Base-by-base conservation (phyloP, 1,140 invertebrate species). In the Cyclina sinensis region DNA sequence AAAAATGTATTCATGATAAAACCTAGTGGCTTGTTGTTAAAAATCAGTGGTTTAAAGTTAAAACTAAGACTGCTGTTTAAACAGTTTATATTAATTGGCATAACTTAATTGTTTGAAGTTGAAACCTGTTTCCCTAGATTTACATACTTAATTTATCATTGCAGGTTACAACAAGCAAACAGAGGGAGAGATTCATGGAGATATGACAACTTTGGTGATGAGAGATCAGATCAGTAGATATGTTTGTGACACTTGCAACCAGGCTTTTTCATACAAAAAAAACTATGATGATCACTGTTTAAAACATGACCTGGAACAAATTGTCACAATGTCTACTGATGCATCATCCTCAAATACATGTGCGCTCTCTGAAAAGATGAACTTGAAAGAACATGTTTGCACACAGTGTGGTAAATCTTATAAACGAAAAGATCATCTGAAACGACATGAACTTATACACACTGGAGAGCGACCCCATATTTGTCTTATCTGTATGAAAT, bases 371-470 rank as follows among this genome's bases (percentile, higher is more conserved):
- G 39, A 1, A 62, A 39, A 30, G 18, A 83, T 4, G 5, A 9
- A 24, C 43, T 57, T 76, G 12, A 86, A 86, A 37, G 27, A 27
- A 27, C 59, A 76, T 78, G 70, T 73, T 16, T 86, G 84, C 62
- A 70, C 43, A 12, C 11, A 62, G 27, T 78, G 84, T 48, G 84
- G 48, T 12, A 76, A 78, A 27, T 78, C 84, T n/a, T 86, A 86
- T 73, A 54, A 46, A 3, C 46, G 70, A 3, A 86, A 86, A 86
- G 73, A 86, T 78, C 84, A 78, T 24, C 37, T 86, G 21, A 78
- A 11, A 14, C 84, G 84, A 16, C 84, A 86, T 57, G 76, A 78
- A 51, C 54, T 78, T 12, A 32, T 24, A 18, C 83, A 86, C n/a
- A 76, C 70, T 37, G 83, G 83, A 0, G 68, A 32, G n/a, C 18